A percentile compares a stretch with the other conserved stretches of the same genome.
These are phyloP conservation scores for Melieria crassipennis DNA, from an alignment of 2,888 invertebrate genomes.

Conservation along the genomic window DNA sequence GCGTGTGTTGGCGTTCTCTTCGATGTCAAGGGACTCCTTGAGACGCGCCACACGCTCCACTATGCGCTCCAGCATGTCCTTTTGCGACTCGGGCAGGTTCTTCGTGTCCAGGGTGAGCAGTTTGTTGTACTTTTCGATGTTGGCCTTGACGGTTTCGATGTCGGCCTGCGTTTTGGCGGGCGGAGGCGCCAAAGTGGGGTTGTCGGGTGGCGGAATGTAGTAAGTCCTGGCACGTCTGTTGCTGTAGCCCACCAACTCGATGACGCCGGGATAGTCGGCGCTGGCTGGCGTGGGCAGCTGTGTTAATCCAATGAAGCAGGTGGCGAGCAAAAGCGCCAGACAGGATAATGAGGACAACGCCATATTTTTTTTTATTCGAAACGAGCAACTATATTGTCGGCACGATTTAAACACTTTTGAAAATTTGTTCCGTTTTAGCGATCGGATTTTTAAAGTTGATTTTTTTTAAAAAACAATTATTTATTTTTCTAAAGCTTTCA, in stretches of 20 bases:
- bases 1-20: slow-evolving; percentile 42
- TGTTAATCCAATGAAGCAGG: slow-evolving; percentile 18
- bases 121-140: slow-evolving; percentile 64
- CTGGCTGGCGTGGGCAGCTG: neutral
- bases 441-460: no score
- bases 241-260: slow-evolving; percentile 63
- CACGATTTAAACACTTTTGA: no score
- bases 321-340: slow-evolving; percentile 42
- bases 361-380: slow-evolving; percentile 5
- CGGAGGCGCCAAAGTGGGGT: slow-evolving; percentile 48
- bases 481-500: no score
- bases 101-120: slow-evolving; percentile 62
- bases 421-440: no score
- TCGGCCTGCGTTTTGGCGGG: slow-evolving; percentile 62
- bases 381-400: no score
- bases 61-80: slow-evolving; percentile 64
- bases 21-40: slow-evolving; percentile 62
- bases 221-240: slow-evolving; percentile 62
- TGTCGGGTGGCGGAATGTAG: slow-evolving; percentile 49
- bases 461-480: no score
- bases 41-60: slow-evolving; percentile 64
- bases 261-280: slow-evolving; percentile 63
- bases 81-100: slow-evolving; percentile 64
- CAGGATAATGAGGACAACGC: slow-evolving; percentile 42
- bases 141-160: slow-evolving; percentile 63